Conservation (phyloP, 2,888 invertebrate species). For the Rhodophaea formosa region DNA sequence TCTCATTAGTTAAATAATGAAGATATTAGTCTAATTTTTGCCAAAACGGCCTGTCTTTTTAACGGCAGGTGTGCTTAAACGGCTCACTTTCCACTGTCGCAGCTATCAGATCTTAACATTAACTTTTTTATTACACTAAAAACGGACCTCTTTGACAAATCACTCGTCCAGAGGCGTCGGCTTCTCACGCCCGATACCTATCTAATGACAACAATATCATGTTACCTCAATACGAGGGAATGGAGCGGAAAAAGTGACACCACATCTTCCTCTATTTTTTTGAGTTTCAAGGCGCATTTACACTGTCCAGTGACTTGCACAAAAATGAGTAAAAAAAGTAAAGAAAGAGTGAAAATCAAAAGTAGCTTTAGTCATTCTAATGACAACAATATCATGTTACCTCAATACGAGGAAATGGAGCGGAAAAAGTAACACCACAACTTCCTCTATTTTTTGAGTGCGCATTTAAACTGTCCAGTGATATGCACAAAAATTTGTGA, state of each 20-base stretch:
- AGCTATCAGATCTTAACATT: neutral
- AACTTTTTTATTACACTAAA: constrained; percentile 7
- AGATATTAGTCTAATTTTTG: no score
- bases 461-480: constrained; percentile 37
- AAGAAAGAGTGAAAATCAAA: no score
- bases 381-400: constrained; percentile 45
- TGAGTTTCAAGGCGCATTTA: constrained; percentile 40
- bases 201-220: constrained; percentile 29
- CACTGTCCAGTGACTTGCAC: constrained; percentile 34
- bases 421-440: constrained; percentile 39
- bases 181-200: constrained; percentile 37
- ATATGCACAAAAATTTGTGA: no score
- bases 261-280: constrained; percentile 38
- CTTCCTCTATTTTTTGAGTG: constrained; percentile 37
- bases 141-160: neutral
- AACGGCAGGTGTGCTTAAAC: neutral
- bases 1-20: no score
- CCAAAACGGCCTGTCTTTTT: neutral
- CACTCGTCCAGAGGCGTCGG: constrained; percentile 1
- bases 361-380: no score
- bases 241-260: constrained; percentile 35
- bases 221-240: constrained; percentile 45
- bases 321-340: neutral
- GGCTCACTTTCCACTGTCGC: neutral
- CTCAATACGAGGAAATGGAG: constrained; percentile 38